These are phyloP conservation scores for Labeo catla DNA, from an alignment of 2,113 vertebrate genomes.

Conservation along the genomic window DNA sequence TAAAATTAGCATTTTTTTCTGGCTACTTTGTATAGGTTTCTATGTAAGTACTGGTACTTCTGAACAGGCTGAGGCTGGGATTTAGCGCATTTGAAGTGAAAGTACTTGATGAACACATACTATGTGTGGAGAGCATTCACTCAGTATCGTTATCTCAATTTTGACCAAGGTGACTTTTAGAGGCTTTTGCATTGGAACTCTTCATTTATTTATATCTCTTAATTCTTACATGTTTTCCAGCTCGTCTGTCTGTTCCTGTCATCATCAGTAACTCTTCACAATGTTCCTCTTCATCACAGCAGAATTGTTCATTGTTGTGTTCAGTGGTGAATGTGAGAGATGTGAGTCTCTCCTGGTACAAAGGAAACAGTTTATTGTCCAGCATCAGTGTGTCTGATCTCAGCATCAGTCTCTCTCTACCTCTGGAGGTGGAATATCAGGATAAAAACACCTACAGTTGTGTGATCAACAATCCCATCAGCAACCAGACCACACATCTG, in stretches of 20 bases:
- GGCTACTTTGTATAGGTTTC: too few relatives aligned
- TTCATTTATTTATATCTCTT: too few relatives aligned
- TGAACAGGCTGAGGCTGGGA: too few relatives aligned
- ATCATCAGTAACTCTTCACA: not conserved
- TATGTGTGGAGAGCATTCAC: too few relatives aligned
- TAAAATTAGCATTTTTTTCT: too few relatives aligned
- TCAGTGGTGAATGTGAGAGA: not conserved
- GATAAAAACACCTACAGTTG: not conserved
- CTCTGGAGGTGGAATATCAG: not conserved
- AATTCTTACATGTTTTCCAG: not conserved
- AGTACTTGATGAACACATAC: too few relatives aligned
- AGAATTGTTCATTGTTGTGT: not conserved
- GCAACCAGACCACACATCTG: not conserved
- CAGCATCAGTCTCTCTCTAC: not conserved
- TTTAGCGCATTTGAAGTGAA: too few relatives aligned
- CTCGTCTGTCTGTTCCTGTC: not conserved
- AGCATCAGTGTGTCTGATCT: not conserved
- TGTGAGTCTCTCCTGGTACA: not conserved
- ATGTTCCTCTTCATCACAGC: not conserved
- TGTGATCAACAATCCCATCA: not conserved
- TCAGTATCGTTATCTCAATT: too few relatives aligned
- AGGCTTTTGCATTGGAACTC: too few relatives aligned
- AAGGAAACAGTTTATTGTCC: constrained; percentile 1
- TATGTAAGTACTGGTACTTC: too few relatives aligned
- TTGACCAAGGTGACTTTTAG: too few relatives aligned